These are phyloP conservation scores for Terrapene triunguis DNA, from an alignment of 2,113 vertebrate species.

Conservation along the genomic window DNA sequence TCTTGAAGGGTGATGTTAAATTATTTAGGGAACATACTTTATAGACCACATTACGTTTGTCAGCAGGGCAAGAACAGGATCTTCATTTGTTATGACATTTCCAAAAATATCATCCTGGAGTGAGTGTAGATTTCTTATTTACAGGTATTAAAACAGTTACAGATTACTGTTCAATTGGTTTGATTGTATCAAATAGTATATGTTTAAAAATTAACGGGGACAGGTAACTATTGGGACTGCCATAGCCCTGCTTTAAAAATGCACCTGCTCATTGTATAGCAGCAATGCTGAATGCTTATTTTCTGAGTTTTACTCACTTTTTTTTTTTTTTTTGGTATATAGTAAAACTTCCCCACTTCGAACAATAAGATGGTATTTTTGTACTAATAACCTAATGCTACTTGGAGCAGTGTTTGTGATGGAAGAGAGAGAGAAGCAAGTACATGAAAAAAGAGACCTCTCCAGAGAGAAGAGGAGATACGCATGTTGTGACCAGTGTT, in stretches of 20 bases:
- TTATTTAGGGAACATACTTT: not conserved
- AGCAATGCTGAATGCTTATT: not conserved
- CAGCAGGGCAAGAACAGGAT: not conserved
- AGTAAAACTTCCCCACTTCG: not conserved
- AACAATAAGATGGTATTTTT: not conserved
- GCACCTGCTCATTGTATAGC: not conserved
- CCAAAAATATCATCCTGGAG: not conserved
- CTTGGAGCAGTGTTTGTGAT: not conserved
- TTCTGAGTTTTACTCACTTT: not conserved
- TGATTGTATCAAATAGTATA: not conserved
- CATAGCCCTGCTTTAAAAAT: not conserved
- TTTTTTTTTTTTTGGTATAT: not conserved
- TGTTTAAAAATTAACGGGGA: not conserved
- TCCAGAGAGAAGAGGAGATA: not conserved
- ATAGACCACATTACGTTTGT: not conserved
- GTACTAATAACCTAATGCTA: not conserved
- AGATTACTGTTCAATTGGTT: not conserved
- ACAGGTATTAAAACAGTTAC: not conserved
- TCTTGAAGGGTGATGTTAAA: not conserved
- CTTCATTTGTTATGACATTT: not conserved
- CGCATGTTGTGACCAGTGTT: not conserved
- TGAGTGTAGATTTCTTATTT: not conserved
- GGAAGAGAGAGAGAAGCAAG: not conserved
- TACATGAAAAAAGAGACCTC: not conserved
- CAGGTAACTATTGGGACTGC: not conserved